Evolutionary conservation across 2,888 invertebrate species (phyloP), one percentile per base, ranked within the genome.

Genomic region (Drosophila pseudotakahashii): DNA sequence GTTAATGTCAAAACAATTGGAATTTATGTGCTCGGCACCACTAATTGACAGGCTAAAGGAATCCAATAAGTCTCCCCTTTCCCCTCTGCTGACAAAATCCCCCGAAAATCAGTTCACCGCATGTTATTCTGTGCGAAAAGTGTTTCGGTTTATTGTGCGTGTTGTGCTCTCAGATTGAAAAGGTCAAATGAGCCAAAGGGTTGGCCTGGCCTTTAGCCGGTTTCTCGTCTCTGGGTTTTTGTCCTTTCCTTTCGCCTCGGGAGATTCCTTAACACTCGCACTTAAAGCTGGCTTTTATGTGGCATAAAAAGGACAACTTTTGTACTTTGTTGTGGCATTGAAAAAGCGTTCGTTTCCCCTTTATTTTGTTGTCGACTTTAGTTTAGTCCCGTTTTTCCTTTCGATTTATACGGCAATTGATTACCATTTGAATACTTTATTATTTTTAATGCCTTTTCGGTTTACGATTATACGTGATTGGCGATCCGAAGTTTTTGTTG

Each of bases 11-110:
- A 41, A 63, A 66, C 80, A 88, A 80, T 78, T 78, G 78, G 67
- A 74, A 83, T 83, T 83, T 86, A 83, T 88, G 81, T 76, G 73
- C 73, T 67, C 64, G 55, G 44, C 62, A 47, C 50, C 55, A 53
- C 73, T 88, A 82, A 88, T 86, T 81, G 81, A 79, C 80, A 88
- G 71, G 61, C 59, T 51, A 44, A 44, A 36, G 37, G 48, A 47
- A 68, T 60, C 51, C 58, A 77, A 81, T 84, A 87, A 76, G 68
- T 85, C 53, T 61, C 62, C 19, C 44, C 23, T 7, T 6, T 14
- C 26, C 6, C 26, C 26, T 26, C 26, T 6, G 6, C 26, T 6
- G 26, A 10, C 19, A 34, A 42, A n/a, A 16, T 26, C 37, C 30
- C 44, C 47, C 42, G 42, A 39, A 64, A 64, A 66, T 66, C 66